A percentile compares a stretch with the other conserved stretches of the same genome.
These are phyloP conservation scores for Gambelia wislizenii DNA, from an alignment of 2,797 vertebrate genomes.

Conservation along the genomic window DNA sequence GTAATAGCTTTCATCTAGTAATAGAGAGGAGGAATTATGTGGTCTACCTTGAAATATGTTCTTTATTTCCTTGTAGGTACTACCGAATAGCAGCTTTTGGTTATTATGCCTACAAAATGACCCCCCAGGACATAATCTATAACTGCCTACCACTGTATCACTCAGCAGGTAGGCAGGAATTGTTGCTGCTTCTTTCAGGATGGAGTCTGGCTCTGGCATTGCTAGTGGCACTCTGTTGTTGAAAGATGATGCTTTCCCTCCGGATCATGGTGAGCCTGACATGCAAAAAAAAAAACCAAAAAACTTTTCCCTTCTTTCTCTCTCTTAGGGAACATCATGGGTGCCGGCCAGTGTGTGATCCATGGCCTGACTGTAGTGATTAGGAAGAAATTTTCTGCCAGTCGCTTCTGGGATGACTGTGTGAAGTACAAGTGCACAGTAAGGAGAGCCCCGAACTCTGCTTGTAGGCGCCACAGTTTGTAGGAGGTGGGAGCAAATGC, in stretches of 20 bases:
- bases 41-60: background rate
- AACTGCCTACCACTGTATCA: slow-evolving; percentile 94
- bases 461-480: slow-evolving; percentile 20
- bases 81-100: slow-evolving; percentile 92
- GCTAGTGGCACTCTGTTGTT: background rate
- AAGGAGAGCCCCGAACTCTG: slow-evolving; percentile 63
- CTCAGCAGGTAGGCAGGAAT: slow-evolving; percentile 83
- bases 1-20: rapidly evolving
- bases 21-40: rapidly evolving
- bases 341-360: slow-evolving; percentile 89
- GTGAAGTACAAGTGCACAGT: slow-evolving; percentile 90
- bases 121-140: slow-evolving; percentile 84
- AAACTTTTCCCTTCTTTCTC: background rate
- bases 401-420: slow-evolving; percentile 91
- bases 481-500: slow-evolving; percentile 8
- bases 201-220: background rate
- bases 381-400: slow-evolving; percentile 90
- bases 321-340: slow-evolving; percentile 88
- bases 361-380: slow-evolving; percentile 89
- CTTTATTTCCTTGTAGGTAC: slow-evolving; percentile 79
- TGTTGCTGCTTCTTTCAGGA: background rate
- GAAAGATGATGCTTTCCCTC: too few species aligned
- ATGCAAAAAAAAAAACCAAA: too few species aligned
- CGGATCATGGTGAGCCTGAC: rapidly evolving
- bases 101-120: slow-evolving; percentile 88